A percentile compares a stretch with the other conserved stretches of the same genome.
These are phyloP conservation scores for Encarsia formosa DNA, from an alignment of 2,888 invertebrate genomes.

Conservation along the genomic window DNA sequence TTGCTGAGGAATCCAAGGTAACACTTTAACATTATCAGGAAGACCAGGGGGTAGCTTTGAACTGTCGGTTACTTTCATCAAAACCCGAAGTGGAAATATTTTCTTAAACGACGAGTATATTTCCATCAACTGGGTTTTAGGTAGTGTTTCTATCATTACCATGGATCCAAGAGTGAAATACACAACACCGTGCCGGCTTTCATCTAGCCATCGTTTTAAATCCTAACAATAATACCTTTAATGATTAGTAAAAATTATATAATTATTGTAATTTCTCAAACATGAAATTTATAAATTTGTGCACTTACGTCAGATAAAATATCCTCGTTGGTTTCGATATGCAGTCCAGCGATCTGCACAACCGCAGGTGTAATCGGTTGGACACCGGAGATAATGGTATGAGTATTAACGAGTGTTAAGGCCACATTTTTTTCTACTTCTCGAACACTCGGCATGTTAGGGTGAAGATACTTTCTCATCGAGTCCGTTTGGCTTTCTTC, in stretches of 20 bases:
- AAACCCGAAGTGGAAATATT: slow-evolving; percentile 33
- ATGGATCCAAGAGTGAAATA: slow-evolving; percentile 38
- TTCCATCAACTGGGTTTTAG: slow-evolving; percentile 17
- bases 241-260: no score
- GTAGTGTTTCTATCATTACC: slow-evolving; percentile 32
- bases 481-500: slow-evolving; percentile 25
- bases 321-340: slow-evolving; percentile 38
- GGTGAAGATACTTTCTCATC: slow-evolving; percentile 33
- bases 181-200: slow-evolving; percentile 34
- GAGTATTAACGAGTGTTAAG: slow-evolving; percentile 52
- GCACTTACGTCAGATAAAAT: slow-evolving; percentile 8
- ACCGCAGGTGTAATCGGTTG: slow-evolving; percentile 51
- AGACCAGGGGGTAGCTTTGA: slow-evolving; percentile 31
- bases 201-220: slow-evolving; percentile 35
- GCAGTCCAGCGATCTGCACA: slow-evolving; percentile 56
- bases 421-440: slow-evolving; percentile 52
- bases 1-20: slow-evolving; percentile 36
- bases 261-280: no score
- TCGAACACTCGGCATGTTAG: slow-evolving; percentile 44
- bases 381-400: slow-evolving; percentile 50
- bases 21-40: slow-evolving; percentile 32
- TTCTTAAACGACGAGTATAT: slow-evolving; percentile 33
- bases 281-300: no score
- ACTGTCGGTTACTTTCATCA: slow-evolving; percentile 32
- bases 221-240: no score